Conservation (phyloP, 1,140 invertebrate genomes). For the Saccostrea echinata region DNA sequence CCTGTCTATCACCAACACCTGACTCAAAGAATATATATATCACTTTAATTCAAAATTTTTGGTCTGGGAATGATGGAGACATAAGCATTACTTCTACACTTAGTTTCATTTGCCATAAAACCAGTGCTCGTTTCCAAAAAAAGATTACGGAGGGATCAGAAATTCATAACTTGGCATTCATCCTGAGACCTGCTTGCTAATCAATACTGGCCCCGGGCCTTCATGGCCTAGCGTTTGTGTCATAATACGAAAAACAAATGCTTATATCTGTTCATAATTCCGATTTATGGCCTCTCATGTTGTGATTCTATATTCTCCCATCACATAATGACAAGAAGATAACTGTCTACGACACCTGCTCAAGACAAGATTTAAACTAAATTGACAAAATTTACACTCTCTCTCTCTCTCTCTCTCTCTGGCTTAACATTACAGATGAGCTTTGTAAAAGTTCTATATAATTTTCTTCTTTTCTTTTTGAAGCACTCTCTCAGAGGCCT, state of each 20-base stretch:
- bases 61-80: slow-evolving; percentile 7
- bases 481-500: not conserved
- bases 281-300: not conserved
- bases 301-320: not conserved
- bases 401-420: too few relatives aligned
- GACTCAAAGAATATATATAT: not conserved
- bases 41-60: not conserved
- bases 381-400: not conserved
- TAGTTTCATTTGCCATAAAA: not conserved
- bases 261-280: slow-evolving; percentile 33
- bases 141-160: slow-evolving; percentile 17
- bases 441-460: not conserved
- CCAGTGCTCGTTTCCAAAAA: not conserved
- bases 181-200: not conserved
- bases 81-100: not conserved
- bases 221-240: not conserved
- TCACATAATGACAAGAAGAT: not conserved
- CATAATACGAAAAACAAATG: slow-evolving; percentile 27
- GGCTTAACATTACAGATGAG: too few relatives aligned
- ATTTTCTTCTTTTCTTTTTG: slow-evolving; percentile 7
- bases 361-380: slow-evolving; percentile 6
- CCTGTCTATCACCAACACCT: not conserved
- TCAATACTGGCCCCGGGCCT: slow-evolving; percentile 2
- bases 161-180: slow-evolving; percentile 35
- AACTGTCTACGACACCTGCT: not conserved